These are phyloP conservation scores for Virgularia gustaviana DNA, from an alignment of 92 coral and sea anemone species.

Conservation along the genomic window DNA sequence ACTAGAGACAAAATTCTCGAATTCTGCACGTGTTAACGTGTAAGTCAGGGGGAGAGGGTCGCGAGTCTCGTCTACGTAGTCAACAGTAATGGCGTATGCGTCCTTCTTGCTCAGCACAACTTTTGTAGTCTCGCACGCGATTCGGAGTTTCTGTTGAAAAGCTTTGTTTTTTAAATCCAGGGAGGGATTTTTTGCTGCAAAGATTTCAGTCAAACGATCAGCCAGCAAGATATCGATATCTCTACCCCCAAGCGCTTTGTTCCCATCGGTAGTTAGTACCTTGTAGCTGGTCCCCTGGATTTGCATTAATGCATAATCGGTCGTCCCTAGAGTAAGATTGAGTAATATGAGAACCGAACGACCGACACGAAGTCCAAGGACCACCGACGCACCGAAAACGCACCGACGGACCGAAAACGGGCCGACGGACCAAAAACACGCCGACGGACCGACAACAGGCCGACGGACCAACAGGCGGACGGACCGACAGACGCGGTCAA, in stretches of 20 bases:
- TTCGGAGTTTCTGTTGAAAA: constrained; percentile 25
- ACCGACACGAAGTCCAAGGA: too few relatives aligned
- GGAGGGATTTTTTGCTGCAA: neutral
- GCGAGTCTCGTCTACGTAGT: neutral
- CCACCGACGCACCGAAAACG: too few relatives aligned
- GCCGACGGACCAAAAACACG: too few relatives aligned
- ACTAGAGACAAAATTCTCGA: neutral
- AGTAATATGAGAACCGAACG: too few relatives aligned
- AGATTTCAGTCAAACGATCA: neutral
- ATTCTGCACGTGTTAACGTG: constrained; percentile 4
- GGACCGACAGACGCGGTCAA: too few relatives aligned
- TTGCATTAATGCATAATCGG: constrained; percentile 33
- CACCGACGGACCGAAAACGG: too few relatives aligned
- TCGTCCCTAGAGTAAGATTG: too few relatives aligned
- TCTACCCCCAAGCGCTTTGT: constrained; percentile 28
- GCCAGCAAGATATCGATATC: constrained; percentile 22
- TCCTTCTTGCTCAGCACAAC: constrained; percentile 7
- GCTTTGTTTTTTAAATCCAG: neutral
- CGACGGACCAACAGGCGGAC: too few relatives aligned
- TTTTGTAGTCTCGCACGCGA: constrained; percentile 18
- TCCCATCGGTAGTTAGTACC: constrained; percentile 25
- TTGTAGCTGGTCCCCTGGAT: neutral
- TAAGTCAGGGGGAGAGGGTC: constrained; percentile 6
- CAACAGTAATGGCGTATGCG: constrained; percentile 11
- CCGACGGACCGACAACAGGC: too few relatives aligned